Base-by-base conservation (phyloP, 2,888 invertebrate genomes). In the Agriopis leucophaearia region DNA sequence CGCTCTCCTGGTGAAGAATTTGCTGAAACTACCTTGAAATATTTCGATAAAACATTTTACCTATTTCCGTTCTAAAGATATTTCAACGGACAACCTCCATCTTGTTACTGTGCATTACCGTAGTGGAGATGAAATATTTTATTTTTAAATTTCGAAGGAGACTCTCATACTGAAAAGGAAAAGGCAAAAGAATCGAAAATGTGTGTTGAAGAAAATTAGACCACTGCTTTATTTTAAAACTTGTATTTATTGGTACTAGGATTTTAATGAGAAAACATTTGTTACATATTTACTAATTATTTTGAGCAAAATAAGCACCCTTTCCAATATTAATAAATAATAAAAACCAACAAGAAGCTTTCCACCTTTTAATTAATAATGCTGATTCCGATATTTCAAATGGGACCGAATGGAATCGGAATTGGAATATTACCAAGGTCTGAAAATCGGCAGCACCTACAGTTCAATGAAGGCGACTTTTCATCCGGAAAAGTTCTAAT, bases 401-500 rank as follows among this genome's bases (percentile, higher is more conserved):
- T 51, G 65, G 54, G 65, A 69, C 52, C 63, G 61, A 50, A 63
- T 60, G 58, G 76, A 78, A 76, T 75, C 75, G 69, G 74, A 78
- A 75, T 75, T 76, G 66, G 74, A 78, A 78, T 80, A 77, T 80
- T 77, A 74, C 75, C 75, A 73, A 66, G 68, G 61, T 74, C 66
- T 74, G 69, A 67, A 77, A 74, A 75, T 73, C 78, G 75, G 78
- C 12, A 40, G 35, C 56, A 63, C 55, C 63, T 68, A 55, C 40
- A 42, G 55, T 83, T 81, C 82, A 80, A 84, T 81, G 75, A 76
- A 74, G 74, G 72, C 67, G 77, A 72, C 77, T 76, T 76, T 79
- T 80, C 80, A 73, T 66, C 76, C 78, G 83, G 79, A 83, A 84
- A 85, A 85, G 86, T 86, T 86, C 81, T 81, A 86, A 87, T 88